Evolutionary conservation across 2,888 invertebrate species (phyloP), one percentile per base, ranked within the genome.

Genomic region (Linyphia triangularis): DNA sequence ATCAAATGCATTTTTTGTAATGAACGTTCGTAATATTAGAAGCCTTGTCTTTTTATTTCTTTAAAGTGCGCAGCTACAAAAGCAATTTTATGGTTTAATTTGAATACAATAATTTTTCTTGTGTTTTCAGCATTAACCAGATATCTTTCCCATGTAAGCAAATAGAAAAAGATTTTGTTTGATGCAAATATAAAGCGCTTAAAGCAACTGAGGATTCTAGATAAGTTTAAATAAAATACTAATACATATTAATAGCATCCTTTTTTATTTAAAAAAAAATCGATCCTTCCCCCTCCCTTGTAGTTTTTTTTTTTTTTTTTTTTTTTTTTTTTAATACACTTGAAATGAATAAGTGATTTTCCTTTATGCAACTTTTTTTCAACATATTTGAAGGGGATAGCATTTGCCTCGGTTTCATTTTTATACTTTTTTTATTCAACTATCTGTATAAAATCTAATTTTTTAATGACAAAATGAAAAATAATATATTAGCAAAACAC

Each of bases 381-480:
- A 37, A 26, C 37, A 37, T 63, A 77, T 77, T 77, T 40, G 37
- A 81, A 65, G 43, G 69, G 30, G 61, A 77, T 57, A 70, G 72
- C 72, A 63, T 72, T 79, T 86, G 78, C 79, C 40, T 73, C 63
- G 72, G 85, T 86, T 86, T 86, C 73, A 51, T 79, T 85, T 78
- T 79, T 79, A 67, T 79, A 22, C 33, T 79, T 79, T 79, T 79
- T 72, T 79, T 43, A 78, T 79, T 79, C 85, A 79, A 70, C 85
- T 86, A 86, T 86, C 79, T 86, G 79, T 79, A 86, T 79, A 79
- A 86, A 86, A 86, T 86, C 79, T 79, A 86, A 86, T 86, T 86
- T 86, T 86, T 86, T 86, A 86, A 86, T 88, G 78, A 88, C 86
- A 88, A 81, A 88, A 88, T 82, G 81, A 67, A 88, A 88, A 88